Evolutionary conservation across 2,888 invertebrate species (phyloP).

Genomic region (Pardosa pseudoannulata): DNA sequence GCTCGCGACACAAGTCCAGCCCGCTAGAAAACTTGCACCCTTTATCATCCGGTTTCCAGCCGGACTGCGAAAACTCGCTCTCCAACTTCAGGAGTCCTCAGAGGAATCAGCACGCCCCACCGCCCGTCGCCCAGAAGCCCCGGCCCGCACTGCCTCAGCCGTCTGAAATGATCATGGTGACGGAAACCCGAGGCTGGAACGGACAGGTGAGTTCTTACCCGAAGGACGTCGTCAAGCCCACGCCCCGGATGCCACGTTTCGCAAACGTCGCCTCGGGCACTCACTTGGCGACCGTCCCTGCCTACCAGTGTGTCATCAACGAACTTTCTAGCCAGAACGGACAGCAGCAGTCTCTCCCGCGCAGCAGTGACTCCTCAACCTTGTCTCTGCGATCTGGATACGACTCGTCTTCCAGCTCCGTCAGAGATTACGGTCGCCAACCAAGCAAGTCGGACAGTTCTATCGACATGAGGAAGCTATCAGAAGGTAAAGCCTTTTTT

Average conservation of each 20-base stretch:
- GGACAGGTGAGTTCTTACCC: conserved; percentile 32
- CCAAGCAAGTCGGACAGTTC: conserved; percentile 41
- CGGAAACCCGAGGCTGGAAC: conserved; percentile 46
- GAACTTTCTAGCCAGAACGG: conserved; percentile 37
- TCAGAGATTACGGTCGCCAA: conserved; percentile 35
- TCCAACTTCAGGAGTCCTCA: not conserved
- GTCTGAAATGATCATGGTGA: conserved; percentile 52
- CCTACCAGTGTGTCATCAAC: conserved; percentile 52
- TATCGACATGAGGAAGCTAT: conserved; percentile 13
- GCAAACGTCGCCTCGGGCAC: conserved; percentile 40
- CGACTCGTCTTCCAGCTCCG: conserved; percentile 53
- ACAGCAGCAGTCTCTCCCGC: conserved; percentile 34
- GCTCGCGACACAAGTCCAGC: conserved; percentile 20
- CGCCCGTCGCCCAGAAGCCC: conserved; percentile 58
- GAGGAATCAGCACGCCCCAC: conserved; percentile 26
- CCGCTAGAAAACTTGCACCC: not conserved
- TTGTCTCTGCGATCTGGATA: conserved; percentile 39
- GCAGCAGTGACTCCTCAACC: conserved; percentile 38
- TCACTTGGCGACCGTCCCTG: conserved; percentile 46
- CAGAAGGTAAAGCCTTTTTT: conserved; percentile 55
- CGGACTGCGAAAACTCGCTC: not conserved
- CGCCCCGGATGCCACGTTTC: conserved; percentile 31
- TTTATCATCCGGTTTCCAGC: not conserved
- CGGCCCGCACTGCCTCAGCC: conserved; percentile 43
- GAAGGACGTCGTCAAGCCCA: conserved; percentile 57